Base-by-base conservation (phyloP, 2,797 vertebrate genomes). In the Sylvia borin region DNA sequence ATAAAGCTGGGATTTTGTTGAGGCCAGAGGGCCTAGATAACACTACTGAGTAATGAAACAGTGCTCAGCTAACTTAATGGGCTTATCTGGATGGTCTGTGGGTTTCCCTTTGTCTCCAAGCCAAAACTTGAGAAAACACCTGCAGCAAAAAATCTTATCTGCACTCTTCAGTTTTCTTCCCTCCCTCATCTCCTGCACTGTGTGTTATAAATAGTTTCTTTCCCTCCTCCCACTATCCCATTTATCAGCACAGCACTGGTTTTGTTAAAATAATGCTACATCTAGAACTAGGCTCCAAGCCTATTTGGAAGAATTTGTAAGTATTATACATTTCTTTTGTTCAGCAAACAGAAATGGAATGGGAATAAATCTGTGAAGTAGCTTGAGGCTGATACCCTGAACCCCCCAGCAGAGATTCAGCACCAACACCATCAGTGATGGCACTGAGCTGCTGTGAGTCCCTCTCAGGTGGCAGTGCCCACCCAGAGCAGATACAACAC, bases 121-220 rank as follows among this genome's bases (percentile, higher is more conserved):
- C 50, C 79, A 94, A 81, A 95, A 93, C 53, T 60, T 60, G 55
- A 91, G 73, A 94, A 77, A 93, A 81, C 76, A 91, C 92, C 88
- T 68, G 82, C 85, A 94, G 76, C 50, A 92, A 80, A 92, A 92
- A 92, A 75, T 86, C 70, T 93, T 95, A 94, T 70, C 87, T 91
- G 18, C 71, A 75, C 62, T 86, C 62, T 75, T 92, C 76, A 64
- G 67, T 89, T 93, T 89, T 89, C 93, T 89, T 94, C 62, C 53
- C 66, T 89, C 43, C 57, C 84, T 92, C 76, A 27, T 85, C 90
- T 92, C 48, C 74, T 85, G 62, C 62, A 78, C 70, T 10, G 1
- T 16, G 32, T 85, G 40, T 85, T 95, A 75, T 42, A 58, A 95
- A 88, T 32, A 92, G 79, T 85, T 91, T 90, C 87, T 78, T 88